Evolutionary conservation across 1,140 invertebrate species (phyloP).

Genomic region (Trichonephila clavipes): DNA sequence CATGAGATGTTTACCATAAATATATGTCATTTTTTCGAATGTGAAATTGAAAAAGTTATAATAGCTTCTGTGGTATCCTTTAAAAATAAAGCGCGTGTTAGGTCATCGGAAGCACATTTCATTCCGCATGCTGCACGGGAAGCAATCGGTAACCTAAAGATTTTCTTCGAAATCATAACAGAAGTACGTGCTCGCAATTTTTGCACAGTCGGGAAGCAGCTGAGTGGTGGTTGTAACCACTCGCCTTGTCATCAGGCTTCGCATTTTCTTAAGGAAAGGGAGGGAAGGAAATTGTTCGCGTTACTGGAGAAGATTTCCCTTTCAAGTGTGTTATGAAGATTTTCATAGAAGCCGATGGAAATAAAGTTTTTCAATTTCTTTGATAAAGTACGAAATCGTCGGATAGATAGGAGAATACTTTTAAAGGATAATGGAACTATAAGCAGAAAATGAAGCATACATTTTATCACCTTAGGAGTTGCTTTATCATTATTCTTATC

Average conservation of each 20-base stretch:
- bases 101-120: neutral
- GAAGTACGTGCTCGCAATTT: neutral
- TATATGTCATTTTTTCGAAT: conserved; percentile 3
- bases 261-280: neutral
- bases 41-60: conserved; percentile 1
- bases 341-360: no score
- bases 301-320: neutral
- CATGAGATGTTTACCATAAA: conserved; percentile 16
- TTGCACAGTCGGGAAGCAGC: neutral
- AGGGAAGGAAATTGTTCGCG: neutral
- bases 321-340: no score
- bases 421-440: no score
- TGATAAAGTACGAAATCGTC: no score
- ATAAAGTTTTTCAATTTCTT: no score
- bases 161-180: conserved; percentile 19
- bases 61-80: neutral
- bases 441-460: no score
- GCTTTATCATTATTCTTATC: no score
- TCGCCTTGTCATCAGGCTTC: neutral
- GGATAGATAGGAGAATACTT: no score
- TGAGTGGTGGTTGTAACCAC: neutral
- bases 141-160: neutral
- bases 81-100: neutral
- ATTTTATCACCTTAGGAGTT: no score
- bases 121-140: neutral